Evolutionary conservation across 2,113 vertebrate genomes (phyloP).

Genomic region (Hystrix brachyura): DNA sequence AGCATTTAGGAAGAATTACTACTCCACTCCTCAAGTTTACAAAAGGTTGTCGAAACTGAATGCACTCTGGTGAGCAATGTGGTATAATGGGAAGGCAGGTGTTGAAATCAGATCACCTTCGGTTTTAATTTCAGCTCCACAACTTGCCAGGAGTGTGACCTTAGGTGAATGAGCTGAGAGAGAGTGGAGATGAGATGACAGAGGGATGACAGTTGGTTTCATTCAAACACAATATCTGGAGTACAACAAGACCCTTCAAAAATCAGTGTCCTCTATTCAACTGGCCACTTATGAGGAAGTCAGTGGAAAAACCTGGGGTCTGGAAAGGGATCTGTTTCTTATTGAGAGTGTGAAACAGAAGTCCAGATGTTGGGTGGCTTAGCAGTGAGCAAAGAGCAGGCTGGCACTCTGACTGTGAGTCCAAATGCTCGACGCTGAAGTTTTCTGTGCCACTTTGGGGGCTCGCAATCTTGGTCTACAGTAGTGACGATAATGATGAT

Average conservation of each 20-base stretch:
- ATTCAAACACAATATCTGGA: neutral
- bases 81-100: neutral
- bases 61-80: neutral
- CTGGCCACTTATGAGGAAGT: neutral
- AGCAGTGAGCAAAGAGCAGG: neutral
- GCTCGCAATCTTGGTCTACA: neutral
- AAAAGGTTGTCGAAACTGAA: neutral
- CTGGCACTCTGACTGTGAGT: neutral
- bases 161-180: neutral
- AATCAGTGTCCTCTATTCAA: neutral
- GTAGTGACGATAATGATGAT: neutral
- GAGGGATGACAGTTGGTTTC: neutral
- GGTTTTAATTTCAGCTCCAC: neutral
- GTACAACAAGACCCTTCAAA: neutral
- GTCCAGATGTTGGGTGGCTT: neutral
- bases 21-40: neutral
- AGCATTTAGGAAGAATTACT: neutral
- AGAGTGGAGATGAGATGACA: neutral
- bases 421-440: neutral
- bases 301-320: neutral
- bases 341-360: neutral
- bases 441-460: neutral
- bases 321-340: neutral
- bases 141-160: neutral
- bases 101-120: neutral